These are phyloP conservation scores for Podocnemis expansa DNA, from an alignment of 2,113 vertebrate species.

Conservation along the genomic window DNA sequence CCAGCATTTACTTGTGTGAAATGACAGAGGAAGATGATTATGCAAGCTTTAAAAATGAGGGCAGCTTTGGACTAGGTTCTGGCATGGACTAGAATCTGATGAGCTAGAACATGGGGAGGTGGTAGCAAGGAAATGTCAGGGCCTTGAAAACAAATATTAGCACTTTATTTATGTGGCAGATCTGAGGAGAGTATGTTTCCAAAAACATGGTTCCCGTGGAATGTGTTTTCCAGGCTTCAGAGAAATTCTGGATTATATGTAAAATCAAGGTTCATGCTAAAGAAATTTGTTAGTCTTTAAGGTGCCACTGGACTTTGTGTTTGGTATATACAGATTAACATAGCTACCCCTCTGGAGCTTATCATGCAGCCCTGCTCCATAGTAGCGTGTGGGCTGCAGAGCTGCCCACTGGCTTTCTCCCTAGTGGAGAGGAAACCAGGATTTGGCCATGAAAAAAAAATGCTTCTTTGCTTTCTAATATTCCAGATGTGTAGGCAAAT, in stretches of 20 bases:
- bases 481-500: background rate
- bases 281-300: too few relatives aligned
- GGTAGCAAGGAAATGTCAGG: background rate
- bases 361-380: background rate
- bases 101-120: too few relatives aligned
- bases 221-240: background rate
- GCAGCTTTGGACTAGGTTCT: background rate
- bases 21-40: background rate
- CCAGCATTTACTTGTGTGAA: background rate
- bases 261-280: background rate
- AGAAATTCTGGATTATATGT: background rate
- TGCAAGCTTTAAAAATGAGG: background rate
- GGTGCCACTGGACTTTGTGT: too few relatives aligned
- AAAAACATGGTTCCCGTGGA: background rate
- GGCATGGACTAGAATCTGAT: slow-evolving; percentile 10
- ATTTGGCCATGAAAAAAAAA: background rate
- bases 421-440: background rate
- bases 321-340: too few relatives aligned
- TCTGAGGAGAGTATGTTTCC: background rate
- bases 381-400: slow-evolving; percentile 14
- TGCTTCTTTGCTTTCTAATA: background rate
- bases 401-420: slow-evolving; percentile 37
- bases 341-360: too few relatives aligned
- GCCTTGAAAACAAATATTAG: background rate
- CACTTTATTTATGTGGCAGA: background rate